Conservation (phyloP, 2,888 invertebrate genomes). For the Antitype chi region DNA sequence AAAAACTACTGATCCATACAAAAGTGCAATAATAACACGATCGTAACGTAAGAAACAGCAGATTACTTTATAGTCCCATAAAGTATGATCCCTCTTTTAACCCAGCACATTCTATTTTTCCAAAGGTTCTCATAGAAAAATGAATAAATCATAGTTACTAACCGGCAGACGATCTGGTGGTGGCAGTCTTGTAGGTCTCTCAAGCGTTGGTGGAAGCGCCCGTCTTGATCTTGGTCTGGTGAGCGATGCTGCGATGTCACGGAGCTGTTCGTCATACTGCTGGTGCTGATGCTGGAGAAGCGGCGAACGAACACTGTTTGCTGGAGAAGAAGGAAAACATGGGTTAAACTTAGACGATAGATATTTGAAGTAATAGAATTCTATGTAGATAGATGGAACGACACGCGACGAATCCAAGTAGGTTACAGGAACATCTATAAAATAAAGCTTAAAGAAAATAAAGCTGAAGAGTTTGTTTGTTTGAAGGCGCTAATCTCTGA, state of each 20-base stretch:
- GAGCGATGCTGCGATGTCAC: constrained; percentile 95
- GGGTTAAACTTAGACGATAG: background rate
- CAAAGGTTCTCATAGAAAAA: background rate
- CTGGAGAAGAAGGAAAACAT: constrained; percentile 48
- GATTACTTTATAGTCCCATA: background rate
- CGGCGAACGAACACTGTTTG: constrained; percentile 81
- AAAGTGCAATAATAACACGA: background rate
- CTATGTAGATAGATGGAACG: background rate
- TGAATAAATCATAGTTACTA: constrained; percentile 64
- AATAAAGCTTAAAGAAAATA: background rate
- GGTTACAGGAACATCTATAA: background rate
- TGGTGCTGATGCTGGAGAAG: constrained; percentile 87
- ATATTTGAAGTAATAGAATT: background rate
- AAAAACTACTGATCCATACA: background rate
- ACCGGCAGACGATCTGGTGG: constrained; percentile 86
- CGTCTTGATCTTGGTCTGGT: constrained; percentile 92
- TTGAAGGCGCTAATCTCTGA: too few species aligned
- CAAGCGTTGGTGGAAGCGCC: constrained; percentile 89
- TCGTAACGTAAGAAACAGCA: background rate
- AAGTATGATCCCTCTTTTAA: too few species aligned
- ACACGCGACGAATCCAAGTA: background rate
- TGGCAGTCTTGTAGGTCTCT: constrained; percentile 89
- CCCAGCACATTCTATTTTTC: background rate
- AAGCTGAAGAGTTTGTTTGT: too few species aligned
- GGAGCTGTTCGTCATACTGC: constrained; percentile 93